Evolutionary conservation across 1,140 invertebrate genomes (phyloP).

Genomic region (Procambarus virginalis): DNA sequence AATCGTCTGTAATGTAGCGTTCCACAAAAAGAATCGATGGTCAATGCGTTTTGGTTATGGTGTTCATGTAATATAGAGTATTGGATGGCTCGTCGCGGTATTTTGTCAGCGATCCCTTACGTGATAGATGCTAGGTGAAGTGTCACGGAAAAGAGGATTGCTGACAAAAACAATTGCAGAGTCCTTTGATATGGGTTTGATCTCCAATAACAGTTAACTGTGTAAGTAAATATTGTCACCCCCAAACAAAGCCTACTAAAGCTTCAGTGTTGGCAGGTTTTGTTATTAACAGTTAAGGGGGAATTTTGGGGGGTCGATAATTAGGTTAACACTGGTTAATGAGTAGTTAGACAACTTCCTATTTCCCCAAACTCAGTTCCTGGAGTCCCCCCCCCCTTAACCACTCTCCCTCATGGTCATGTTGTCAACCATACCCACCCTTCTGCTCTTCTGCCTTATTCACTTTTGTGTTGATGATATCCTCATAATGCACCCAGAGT

Average conservation of each 20-base stretch:
- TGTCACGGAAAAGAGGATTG: slow-evolving; percentile 6
- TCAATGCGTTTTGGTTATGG: background rate
- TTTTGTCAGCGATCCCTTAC: background rate
- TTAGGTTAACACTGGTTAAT: slow-evolving; percentile 23
- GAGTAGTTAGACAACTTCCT: background rate
- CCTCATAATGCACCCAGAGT: too few relatives aligned
- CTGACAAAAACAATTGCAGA: background rate
- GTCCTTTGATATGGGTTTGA: background rate
- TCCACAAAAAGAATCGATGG: background rate
- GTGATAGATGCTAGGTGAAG: background rate
- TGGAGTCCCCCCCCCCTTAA: background rate
- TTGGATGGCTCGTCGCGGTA: background rate
- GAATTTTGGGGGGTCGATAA: background rate
- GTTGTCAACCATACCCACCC: background rate
- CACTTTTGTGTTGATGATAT: too few relatives aligned
- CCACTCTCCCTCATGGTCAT: background rate
- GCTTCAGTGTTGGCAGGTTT: background rate
- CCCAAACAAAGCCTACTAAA: too few relatives aligned
- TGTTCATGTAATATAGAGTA: background rate
- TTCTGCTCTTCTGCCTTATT: background rate
- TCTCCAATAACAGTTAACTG: background rate
- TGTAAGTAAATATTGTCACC: too few relatives aligned
- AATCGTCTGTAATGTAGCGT: background rate
- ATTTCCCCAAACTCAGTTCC: too few relatives aligned
- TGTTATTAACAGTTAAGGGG: background rate